phyloP scores from a whole-genome alignment of 2,888 invertebrate genomes.

The Pterostichus madidus region DNA sequence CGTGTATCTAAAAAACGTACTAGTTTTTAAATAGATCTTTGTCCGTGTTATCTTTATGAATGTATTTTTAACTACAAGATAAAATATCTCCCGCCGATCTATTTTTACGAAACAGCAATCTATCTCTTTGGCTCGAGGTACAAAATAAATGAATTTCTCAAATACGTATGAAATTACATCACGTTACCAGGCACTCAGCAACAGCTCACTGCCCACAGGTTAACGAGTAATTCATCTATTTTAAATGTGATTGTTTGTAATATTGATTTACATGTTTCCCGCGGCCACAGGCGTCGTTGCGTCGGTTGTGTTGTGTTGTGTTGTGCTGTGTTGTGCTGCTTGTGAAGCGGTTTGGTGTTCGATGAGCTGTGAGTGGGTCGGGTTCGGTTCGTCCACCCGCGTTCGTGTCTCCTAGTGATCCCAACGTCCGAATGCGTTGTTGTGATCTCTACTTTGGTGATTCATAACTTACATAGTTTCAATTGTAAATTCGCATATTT shows the following conservation, averaged over 20 bases:
- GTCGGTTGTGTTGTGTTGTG: conserved; percentile 12
- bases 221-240: conserved; percentile 60
- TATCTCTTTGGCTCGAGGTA: background rate
- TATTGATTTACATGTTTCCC: conserved; percentile 61
- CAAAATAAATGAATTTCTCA: conserved; percentile 44
- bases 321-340: conserved; percentile 11
- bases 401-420: conserved; percentile 35
- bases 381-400: conserved; percentile 55
- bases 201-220: conserved; percentile 29
- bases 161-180: conserved; percentile 51
- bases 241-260: conserved; percentile 63
- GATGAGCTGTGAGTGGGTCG: conserved; percentile 20
- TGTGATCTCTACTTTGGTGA: background rate
- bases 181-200: conserved; percentile 32
- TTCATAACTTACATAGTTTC: conserved; percentile 59
- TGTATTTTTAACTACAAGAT: background rate
- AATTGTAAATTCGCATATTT: too few relatives aligned
- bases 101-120: conserved; percentile 29
- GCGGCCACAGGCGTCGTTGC: conserved; percentile 29
- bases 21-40: too few relatives aligned
- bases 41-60: too few relatives aligned
- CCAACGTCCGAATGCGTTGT: conserved; percentile 2
- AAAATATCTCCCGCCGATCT: conserved; percentile 13
- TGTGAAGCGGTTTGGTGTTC: conserved; percentile 4
- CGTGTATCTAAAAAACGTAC: too few relatives aligned